A percentile compares a stretch with the other conserved stretches of the same genome.
Conservation (phyloP, 2,113 vertebrate species). For the Sardina pilchardus region DNA sequence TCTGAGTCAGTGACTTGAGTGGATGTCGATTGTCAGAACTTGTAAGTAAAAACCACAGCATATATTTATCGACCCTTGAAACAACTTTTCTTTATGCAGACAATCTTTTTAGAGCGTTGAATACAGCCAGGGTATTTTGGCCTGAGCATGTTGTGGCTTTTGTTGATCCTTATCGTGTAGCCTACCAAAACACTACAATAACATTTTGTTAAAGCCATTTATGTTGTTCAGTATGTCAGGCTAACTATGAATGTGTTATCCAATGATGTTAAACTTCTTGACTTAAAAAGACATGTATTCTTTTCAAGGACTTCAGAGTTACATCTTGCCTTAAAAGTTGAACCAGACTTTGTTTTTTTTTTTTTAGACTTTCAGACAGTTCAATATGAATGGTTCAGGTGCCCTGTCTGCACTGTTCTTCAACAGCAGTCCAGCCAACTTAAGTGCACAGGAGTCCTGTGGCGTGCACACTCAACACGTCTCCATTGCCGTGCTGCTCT, state of each 20-base stretch:
- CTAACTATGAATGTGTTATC: not conserved
- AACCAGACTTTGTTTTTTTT: not conserved
- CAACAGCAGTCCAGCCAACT: slow-evolving; percentile 36
- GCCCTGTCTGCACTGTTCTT: not conserved
- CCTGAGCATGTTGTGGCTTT: no score
- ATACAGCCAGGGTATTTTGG: no score
- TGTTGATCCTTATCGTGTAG: no score
- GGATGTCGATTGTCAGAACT: not conserved
- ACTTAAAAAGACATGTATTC: not conserved
- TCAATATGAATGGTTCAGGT: slow-evolving; percentile 37
- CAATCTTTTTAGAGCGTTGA: no score
- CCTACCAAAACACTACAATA: no score
- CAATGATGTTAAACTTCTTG: not conserved
- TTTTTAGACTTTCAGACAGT: not conserved
- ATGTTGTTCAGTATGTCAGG: no score
- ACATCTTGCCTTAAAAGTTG: not conserved
- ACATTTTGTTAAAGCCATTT: no score
- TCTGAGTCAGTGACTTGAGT: not conserved
- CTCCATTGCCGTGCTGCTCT: slow-evolving; percentile 55
- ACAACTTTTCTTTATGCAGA: no score
- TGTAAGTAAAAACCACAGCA: not conserved
- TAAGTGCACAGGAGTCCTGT: slow-evolving; percentile 27
- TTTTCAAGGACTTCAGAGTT: not conserved
- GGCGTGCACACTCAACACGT: slow-evolving; percentile 27
- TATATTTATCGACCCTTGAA: no score